Base-by-base conservation (phyloP, 2,113 vertebrate genomes). In the Neomonachus schauinslandi region DNA sequence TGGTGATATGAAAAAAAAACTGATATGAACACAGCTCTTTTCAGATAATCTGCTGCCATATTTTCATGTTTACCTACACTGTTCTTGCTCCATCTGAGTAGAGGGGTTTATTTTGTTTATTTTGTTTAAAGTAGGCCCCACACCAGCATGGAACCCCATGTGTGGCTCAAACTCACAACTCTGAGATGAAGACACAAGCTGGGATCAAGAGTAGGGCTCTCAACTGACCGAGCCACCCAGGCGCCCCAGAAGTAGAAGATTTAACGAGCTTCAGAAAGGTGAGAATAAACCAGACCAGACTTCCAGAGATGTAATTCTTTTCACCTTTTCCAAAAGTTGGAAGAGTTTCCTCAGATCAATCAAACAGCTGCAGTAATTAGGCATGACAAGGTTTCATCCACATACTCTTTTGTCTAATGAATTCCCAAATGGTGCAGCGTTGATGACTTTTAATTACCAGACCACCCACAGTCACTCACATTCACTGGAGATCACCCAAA, bases 401-500 rank as follows among this genome's bases (percentile, higher is more conserved):
- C 98, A 97, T 94, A 98, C 94, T 96, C 96, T 97, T 98, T 96
- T 97, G 93, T 98, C 96, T 98, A 98, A 98, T 96, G 98, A 98
- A 95, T 94, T 98, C 96, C 98, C 97, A 93, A 49, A 92, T 2
- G 55, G 46, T 63, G 31, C 36, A 42, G 5, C 46, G 63, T 92
- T 71, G 36, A 49, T 93, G 96, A 94, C 80, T 96, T 98, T 97
- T 98, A 98, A 98, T 98, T 97, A 97, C 88, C 95, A 46, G 11
- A 71, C 89, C 95, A 93, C 97, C 94, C 95, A 97, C 92, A 86
- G 81, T 91, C 87, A 65, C 72, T 95, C 76, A 96, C 71, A 63
- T 8, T 74, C 92, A 11, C 42, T 65, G 85, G 76, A 94, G 53
- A 96, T 97, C 85, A 97, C 46, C 46, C 46, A 7, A 46, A 46